phyloP scores from a whole-genome alignment of 2,888 invertebrate genomes.

The Drosophila falleni region DNA sequence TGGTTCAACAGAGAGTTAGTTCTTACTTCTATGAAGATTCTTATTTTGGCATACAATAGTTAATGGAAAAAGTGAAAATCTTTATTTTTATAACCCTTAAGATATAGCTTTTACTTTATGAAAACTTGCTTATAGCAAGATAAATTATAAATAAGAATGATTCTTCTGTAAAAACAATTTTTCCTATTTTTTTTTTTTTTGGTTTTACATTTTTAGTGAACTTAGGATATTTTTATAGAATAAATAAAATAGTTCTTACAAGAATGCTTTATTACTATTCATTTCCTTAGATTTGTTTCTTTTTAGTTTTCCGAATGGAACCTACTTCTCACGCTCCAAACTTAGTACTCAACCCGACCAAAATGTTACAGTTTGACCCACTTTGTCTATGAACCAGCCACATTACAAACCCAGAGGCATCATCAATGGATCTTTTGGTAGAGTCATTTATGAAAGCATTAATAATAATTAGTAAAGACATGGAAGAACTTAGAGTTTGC shows the following conservation, averaged over 20 bases:
- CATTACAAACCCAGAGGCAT: conserved; percentile 11
- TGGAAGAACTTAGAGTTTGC: conserved; percentile 23
- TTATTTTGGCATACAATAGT: not conserved
- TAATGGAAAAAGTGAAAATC: not conserved
- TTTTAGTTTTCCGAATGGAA: not conserved
- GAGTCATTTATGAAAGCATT: conserved; percentile 63
- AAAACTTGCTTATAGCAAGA: not conserved
- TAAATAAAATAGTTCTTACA: not conserved
- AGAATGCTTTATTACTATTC: not conserved
- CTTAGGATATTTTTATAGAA: not conserved
- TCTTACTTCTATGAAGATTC: not conserved
- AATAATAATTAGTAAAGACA: conserved; percentile 72
- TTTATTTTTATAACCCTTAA: not conserved
- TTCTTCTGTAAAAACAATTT: not conserved
- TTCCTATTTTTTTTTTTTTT: not conserved
- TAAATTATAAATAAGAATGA: not conserved
- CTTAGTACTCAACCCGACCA: not conserved
- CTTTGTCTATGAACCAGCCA: conserved; percentile 4
- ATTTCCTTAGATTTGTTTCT: not conserved
- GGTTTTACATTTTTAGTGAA: not conserved
- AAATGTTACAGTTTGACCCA: conserved; percentile 9
- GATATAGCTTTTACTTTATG: not conserved
- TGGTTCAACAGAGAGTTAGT: not conserved
- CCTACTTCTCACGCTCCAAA: conserved; percentile 2
- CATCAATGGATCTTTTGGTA: conserved; percentile 14